phyloP scores from a whole-genome alignment of 2,113 vertebrate genomes.

The Notothenia rossii region DNA sequence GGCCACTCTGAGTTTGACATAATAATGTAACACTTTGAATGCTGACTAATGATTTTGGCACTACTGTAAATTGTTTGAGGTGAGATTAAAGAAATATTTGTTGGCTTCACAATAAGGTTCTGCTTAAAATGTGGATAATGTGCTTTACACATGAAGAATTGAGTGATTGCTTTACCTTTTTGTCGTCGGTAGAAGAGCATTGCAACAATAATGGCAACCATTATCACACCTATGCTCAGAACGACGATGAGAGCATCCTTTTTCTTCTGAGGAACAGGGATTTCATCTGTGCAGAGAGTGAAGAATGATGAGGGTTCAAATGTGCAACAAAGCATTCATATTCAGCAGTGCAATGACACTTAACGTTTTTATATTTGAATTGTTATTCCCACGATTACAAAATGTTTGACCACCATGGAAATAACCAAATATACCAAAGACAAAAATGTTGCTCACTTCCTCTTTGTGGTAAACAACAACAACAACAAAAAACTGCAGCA shows the following conservation, averaged over 20 bases:
- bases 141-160: not conserved
- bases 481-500: not conserved
- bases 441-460: constrained; percentile 29
- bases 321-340: not conserved
- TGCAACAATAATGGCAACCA: not conserved
- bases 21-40: not conserved
- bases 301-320: not conserved
- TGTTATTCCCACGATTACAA: not conserved
- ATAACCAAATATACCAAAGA: constrained; percentile 60
- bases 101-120: not conserved
- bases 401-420: constrained; percentile 48
- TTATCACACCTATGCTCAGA: not conserved
- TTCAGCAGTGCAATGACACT: not conserved
- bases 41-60: constrained; percentile 9
- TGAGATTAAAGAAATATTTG: not conserved
- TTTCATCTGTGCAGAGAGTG: constrained; percentile 60
- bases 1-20: too few relatives aligned
- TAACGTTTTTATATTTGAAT: not conserved
- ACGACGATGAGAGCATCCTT: constrained; percentile 5
- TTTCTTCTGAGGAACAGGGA: not conserved
- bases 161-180: constrained; percentile 54
- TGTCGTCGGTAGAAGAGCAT: constrained; percentile 3
- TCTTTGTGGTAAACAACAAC: not conserved
- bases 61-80: not conserved
- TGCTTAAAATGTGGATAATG: not conserved